Base-by-base conservation (phyloP, 2,888 invertebrate genomes). In the Pharmacophagus antenor region DNA sequence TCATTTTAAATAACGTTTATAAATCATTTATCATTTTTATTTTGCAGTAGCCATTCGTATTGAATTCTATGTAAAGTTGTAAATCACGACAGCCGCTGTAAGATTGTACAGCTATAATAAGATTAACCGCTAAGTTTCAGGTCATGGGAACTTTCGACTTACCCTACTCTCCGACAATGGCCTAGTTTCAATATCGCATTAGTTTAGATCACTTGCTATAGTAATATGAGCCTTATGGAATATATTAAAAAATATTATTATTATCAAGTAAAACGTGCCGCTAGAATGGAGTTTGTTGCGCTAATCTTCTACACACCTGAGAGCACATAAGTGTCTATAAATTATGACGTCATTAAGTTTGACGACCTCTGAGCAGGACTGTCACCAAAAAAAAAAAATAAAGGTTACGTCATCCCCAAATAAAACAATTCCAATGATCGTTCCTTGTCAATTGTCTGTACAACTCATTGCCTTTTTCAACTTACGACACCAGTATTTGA, bases 81-180 rank as follows among this genome's bases (percentile, higher is more conserved):
- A 42, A 42, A 42, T 42, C 17, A 42, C 17, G 4, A 42, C 42
- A 17, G 17, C 42, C 5, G 3, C 10, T 10, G 2, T 23, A 41
- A 17, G 18, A 41, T 12, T 53, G 10, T 27, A 1, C 4, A n/a
- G 42, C 42, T 51, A n/a, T 51, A 51, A 51, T 37, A 18, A 22
- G 17, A 42, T 52, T 42, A 52, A n/a, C 12, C 17, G 18, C 17
- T 21, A 10, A 46, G 46, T 55, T 46, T 31, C n/a, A 55, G 46
- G 54, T 55, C 54, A 55, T 47, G 54, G 54, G 25, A 55, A 55
- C 21, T 47, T 46, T 27, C 46, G 25, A 55, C 25, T 46, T 55
- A 55, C 27, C 46, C 46, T 54, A 25, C 25, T 46, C 20, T 54
- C 18, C 27, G 46, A 22, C 27, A 27, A 15, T 55, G 46, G 7